Percentiles rank a stretch among this genome's conserved stretches.
These are phyloP conservation scores for Cosmia pyralina DNA, from an alignment of 2,888 invertebrate species.

Conservation along the genomic window DNA sequence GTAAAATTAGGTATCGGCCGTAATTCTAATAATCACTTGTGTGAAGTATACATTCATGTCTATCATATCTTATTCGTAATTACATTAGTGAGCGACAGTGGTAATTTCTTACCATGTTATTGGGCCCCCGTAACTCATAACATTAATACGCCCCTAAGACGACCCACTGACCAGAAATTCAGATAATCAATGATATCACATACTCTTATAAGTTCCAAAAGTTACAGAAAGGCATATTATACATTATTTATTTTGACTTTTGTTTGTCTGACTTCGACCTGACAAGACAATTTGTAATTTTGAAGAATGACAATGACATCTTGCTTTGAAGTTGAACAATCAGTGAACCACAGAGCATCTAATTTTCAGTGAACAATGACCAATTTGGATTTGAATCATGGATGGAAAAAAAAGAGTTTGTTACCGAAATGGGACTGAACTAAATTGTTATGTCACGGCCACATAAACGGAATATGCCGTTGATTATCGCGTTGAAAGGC, in stretches of 20 bases:
- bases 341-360: too few species aligned
- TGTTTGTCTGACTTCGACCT: constrained; percentile 6
- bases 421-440: too few species aligned
- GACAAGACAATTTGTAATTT: constrained; percentile 24
- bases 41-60: background rate
- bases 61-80: constrained; percentile 16
- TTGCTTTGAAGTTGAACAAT: too few species aligned
- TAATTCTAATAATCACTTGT: background rate
- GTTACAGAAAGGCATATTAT: background rate
- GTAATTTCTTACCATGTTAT: constrained; percentile 43
- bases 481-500: too few species aligned
- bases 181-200: constrained; percentile 9
- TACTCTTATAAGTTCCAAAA: constrained; percentile 6
- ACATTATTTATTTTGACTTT: constrained; percentile 49
- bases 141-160: too few species aligned
- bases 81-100: constrained; percentile 9
- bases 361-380: too few species aligned
- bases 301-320: constrained; percentile 33
- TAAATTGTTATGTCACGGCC: too few species aligned
- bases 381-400: too few species aligned
- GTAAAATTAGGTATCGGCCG: background rate
- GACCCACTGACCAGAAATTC: too few species aligned
- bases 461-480: too few species aligned
- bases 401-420: too few species aligned
- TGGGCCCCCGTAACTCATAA: constrained; percentile 16